Evolutionary conservation across 2,888 invertebrate species (phyloP), one percentile per base, ranked within the genome.

Genomic region (Augochlorella aurata): DNA sequence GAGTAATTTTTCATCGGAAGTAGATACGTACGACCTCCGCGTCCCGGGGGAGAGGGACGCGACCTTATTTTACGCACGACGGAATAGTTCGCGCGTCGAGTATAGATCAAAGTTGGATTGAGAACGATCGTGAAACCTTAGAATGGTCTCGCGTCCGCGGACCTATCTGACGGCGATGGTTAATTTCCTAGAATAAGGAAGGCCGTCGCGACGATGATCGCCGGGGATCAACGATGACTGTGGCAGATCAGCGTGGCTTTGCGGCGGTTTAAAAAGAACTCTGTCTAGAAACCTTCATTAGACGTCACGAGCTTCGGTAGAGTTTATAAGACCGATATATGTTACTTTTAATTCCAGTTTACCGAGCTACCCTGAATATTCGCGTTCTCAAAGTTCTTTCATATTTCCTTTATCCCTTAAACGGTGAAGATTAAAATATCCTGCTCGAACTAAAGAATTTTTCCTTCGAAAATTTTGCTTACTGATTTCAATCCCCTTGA

Each of bases 121-220:
- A 79, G 84, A 82, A 81, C 84, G 82, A 85, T 85, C 77, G 80
- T 16, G 82, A 82, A 82, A 80, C 82, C 82, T n/a, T 80, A 80
- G 73, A 79, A 82, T 75, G 52, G 65, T 66, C 45, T 21, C 63
- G 63, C 78, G 38, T 38, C 61, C 54, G 74, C 45, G 50, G 50
- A 29, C 67, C 49, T 67, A 38, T 47, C 74, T 16, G 47, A 70
- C 47, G 73, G 24, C 74, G 54, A 50, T 24, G 71, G 70, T 75
- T 75, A 79, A 75, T 71, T 79, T 75, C 44, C 63, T 58, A 66
- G 79, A 79, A 70, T 71, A 58, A 69, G 67, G 74, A 71, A 70
- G 47, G 63, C 54, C 61, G 63, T 18, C 45, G 14, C 44, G 49
- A 5, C 44, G 65, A 44, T 71, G 63, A 78, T 66, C 71, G 67